Base-by-base conservation (phyloP, 1,140 invertebrate genomes). In the Probaryconus sp. region DNA sequence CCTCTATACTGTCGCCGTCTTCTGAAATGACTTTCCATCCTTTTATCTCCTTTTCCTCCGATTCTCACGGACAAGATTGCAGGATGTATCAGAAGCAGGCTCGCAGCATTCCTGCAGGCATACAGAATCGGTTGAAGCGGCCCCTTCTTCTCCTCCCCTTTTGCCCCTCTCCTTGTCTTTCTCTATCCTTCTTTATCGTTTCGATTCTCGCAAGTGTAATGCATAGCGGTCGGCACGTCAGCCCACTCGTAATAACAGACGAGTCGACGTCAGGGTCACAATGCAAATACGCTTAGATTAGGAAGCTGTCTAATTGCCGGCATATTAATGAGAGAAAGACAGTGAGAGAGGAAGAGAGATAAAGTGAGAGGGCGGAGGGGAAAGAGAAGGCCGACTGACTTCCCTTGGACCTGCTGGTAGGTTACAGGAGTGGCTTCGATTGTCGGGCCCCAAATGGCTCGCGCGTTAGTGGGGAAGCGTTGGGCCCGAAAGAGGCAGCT, bases 241-340 rank as follows among this genome's bases (percentile, higher is more conserved):
- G 42, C 60, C 55, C 14, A 17, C 61, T 65, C 38, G 48, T 77
- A 78, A 76, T 78, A 72, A 78, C 76, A 67, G 50, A 67, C 69
- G 48, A 53, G 58, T 56, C 38, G 26, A 50, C 45, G 33, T 48
- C 33, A 71, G 31, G 48, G 18, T 26, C 45, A 47, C 61, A 78
- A 76, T 78, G 77, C 72, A 80, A 82, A 76, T 58, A 76, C 48
- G 60, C 35, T 42, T 3, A 78, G 71, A 74, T 80, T 84, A 83
- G 81, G 73, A 81, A 81, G 77, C 79, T 83, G 79, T 81, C 82
- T 84, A 84, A 84, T 85, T 83, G 83, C 80, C 71, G 77, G 67
- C 67, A 84, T 83, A 82, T 76, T 82, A 84, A 85, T 83, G 79
- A 83, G 70, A 70, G 14, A 26, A 20, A 6, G 2, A 17, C n/a